Percentiles rank a stretch among this genome's conserved stretches.
These are phyloP conservation scores for Sesamia inferens DNA, from an alignment of 2,888 invertebrate species.

Conservation along the genomic window DNA sequence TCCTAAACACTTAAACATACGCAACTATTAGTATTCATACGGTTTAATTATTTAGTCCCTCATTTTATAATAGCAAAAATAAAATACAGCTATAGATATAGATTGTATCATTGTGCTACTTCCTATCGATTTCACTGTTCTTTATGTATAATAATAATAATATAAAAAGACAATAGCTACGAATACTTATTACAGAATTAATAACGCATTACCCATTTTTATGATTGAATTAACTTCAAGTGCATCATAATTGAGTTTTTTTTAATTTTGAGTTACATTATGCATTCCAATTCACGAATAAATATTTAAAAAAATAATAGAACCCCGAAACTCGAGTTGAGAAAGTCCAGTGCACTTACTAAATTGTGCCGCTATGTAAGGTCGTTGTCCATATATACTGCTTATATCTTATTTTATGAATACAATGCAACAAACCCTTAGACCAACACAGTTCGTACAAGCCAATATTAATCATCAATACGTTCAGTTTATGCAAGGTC, in stretches of 20 bases:
- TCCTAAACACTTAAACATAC: not conserved
- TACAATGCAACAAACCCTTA: too few relatives aligned
- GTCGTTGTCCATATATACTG: not conserved
- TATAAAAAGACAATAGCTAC: too few relatives aligned
- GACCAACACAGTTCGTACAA: not conserved
- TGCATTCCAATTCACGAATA: not conserved
- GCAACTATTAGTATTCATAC: not conserved
- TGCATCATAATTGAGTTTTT: not conserved
- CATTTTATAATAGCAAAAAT: too few relatives aligned
- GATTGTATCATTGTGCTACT: not conserved
- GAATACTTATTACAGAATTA: not conserved
- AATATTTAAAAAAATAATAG: not conserved
- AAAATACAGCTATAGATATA: not conserved
- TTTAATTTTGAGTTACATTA: not conserved
- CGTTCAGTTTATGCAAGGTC: slow-evolving; percentile 21
- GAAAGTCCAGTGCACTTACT: not conserved
- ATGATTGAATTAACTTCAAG: not conserved
- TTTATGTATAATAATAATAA: too few relatives aligned
- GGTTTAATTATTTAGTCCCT: not conserved
- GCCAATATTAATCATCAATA: not conserved
- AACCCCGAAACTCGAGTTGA: not conserved
- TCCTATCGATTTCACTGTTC: not conserved
- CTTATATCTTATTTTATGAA: too few relatives aligned
- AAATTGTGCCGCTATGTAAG: not conserved
- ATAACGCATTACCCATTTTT: not conserved